Evolutionary conservation across 2,888 invertebrate genomes (phyloP).

Genomic region (Cryptosula pallasiana): DNA sequence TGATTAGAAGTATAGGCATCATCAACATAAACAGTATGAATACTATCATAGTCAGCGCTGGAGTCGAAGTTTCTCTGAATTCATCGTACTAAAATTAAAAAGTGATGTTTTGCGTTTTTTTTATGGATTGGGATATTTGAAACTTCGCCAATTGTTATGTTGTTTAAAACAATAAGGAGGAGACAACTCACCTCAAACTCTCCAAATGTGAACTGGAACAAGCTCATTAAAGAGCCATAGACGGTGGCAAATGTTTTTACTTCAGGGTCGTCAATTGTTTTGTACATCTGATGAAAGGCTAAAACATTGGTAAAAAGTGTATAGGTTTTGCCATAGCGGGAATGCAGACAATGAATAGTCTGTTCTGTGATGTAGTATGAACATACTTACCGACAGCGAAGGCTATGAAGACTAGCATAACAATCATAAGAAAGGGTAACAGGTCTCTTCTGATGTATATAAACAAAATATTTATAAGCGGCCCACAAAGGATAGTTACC

Average conservation of each 20-base stretch:
- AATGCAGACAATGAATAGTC: no score
- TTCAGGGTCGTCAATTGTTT: not conserved
- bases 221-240: conserved; percentile 90
- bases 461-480: not conserved
- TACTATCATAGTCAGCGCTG: conserved; percentile 87
- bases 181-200: conserved; percentile 76
- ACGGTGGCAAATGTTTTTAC: conserved; percentile 61
- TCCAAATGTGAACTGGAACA: conserved; percentile 94
- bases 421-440: not conserved
- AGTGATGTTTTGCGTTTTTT: no score
- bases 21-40: conserved; percentile 97
- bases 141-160: no score
- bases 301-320: no score
- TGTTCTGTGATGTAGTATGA: no score
- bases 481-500: not conserved
- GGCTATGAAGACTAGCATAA: not conserved
- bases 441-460: not conserved
- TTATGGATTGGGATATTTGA: no score
- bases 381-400: not conserved
- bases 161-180: no score
- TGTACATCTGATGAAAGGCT: not conserved
- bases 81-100: conserved; percentile 68
- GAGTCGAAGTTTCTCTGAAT: conserved; percentile 79
- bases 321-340: no score
- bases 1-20: conserved; percentile 88